These are phyloP conservation scores for Cygnus buccinator DNA, from an alignment of 2,113 vertebrate species.

Conservation along the genomic window DNA sequence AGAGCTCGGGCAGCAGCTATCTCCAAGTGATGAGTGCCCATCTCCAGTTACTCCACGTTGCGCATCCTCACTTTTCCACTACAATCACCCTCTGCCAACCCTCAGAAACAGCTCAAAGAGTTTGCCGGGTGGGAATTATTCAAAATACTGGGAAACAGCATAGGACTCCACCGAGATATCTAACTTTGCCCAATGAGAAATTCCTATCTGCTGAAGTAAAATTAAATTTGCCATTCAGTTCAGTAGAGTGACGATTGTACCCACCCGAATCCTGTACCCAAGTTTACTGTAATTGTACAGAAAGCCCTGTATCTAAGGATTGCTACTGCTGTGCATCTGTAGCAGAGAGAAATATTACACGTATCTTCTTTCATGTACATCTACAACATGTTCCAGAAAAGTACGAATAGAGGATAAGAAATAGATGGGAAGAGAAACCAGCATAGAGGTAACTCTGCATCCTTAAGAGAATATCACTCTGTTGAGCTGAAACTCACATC, in stretches of 20 bases:
- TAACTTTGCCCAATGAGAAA: not conserved
- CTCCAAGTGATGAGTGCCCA: too few species aligned
- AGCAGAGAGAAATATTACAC: not conserved
- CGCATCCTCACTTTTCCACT: not conserved
- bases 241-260: not conserved
- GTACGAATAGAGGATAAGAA: not conserved
- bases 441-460: not conserved
- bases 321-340: not conserved
- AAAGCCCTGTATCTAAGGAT: not conserved
- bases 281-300: not conserved
- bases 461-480: not conserved
- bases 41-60: not conserved
- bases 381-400: not conserved
- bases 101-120: not conserved
- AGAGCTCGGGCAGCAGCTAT: not conserved
- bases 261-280: not conserved
- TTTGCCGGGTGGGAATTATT: not conserved
- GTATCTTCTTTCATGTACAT: not conserved
- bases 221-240: not conserved
- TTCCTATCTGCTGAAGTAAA: not conserved
- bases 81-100: not conserved
- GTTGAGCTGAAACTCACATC: not conserved
- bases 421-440: not conserved
- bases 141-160: not conserved
- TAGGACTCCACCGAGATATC: rapidly evolving